Evolutionary conservation across 1,140 invertebrate species (phyloP).

Genomic region (Melipona quadrifasciata): DNA sequence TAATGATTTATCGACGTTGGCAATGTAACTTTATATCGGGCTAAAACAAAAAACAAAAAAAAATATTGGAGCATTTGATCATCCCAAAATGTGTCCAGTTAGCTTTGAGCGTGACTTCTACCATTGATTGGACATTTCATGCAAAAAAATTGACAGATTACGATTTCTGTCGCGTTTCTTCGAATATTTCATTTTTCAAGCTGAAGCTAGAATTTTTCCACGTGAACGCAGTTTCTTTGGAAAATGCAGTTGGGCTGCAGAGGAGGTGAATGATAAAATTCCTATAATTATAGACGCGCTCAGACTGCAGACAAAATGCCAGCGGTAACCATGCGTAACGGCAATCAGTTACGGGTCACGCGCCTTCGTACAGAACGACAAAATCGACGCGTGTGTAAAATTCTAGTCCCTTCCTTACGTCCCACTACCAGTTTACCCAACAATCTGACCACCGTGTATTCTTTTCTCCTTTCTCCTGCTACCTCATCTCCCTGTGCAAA

Average conservation of each 20-base stretch:
- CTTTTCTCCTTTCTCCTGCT: not conserved
- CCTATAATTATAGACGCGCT: conserved; percentile 40
- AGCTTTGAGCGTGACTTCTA: not conserved
- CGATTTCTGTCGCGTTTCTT: not conserved
- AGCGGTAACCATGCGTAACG: conserved; percentile 57
- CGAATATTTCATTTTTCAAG: too few species aligned
- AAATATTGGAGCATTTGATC: not conserved
- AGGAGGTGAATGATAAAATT: conserved; percentile 36
- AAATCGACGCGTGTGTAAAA: conserved; percentile 51
- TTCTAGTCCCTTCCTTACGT: conserved; percentile 39
- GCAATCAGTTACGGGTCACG: conserved; percentile 60
- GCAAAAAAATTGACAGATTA: not conserved
- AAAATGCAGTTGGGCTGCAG: not conserved
- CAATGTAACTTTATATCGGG: not conserved
- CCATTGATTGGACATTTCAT: not conserved
- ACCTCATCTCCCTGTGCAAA: not conserved
- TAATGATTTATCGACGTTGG: too few species aligned
- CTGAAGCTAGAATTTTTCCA: too few species aligned
- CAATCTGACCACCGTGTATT: too few species aligned
- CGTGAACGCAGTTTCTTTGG: not conserved
- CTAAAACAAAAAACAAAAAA: not conserved
- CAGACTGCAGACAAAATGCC: conserved; percentile 48
- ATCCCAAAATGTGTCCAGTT: too few species aligned
- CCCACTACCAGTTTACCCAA: not conserved
- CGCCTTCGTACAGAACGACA: conserved; percentile 52